Conservation (phyloP, 2,113 vertebrate genomes). For the Alces alces region DNA sequence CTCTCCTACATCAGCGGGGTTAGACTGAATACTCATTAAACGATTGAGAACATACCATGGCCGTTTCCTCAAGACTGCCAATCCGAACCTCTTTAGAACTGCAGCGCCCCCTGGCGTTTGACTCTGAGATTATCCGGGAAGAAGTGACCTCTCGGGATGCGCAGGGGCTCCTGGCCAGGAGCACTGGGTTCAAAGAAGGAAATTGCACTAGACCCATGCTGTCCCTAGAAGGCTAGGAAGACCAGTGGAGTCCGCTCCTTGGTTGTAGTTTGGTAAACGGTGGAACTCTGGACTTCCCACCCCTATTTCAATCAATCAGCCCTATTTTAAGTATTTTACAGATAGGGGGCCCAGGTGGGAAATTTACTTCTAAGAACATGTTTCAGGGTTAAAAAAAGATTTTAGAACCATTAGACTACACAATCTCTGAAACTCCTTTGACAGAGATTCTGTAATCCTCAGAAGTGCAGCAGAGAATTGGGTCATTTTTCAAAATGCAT, state of each 20-base stretch:
- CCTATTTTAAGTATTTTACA: not conserved
- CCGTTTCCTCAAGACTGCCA: not conserved
- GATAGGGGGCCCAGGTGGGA: not conserved
- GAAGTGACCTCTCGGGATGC: not conserved
- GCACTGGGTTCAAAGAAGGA: not conserved
- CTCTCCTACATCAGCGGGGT: not conserved
- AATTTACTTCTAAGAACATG: not conserved
- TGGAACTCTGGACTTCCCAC: not conserved
- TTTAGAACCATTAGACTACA: not conserved
- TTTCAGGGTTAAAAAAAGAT: not conserved
- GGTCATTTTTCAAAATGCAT: not conserved
- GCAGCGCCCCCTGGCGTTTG: not conserved
- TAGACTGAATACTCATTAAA: not conserved
- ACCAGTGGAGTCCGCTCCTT: not conserved
- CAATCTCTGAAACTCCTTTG: not conserved
- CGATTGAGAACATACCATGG: not conserved
- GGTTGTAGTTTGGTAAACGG: not conserved
- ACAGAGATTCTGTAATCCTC: not conserved
- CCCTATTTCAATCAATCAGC: not conserved
- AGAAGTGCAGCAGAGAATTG: not conserved
- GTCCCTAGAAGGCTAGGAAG: not conserved
- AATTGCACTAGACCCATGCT: not conserved
- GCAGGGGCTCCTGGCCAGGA: too few species aligned
- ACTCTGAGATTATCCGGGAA: not conserved
- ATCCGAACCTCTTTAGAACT: not conserved